These are phyloP conservation scores for Tenebrio molitor DNA, from an alignment of 1,140 invertebrate genomes.

Conservation along the genomic window DNA sequence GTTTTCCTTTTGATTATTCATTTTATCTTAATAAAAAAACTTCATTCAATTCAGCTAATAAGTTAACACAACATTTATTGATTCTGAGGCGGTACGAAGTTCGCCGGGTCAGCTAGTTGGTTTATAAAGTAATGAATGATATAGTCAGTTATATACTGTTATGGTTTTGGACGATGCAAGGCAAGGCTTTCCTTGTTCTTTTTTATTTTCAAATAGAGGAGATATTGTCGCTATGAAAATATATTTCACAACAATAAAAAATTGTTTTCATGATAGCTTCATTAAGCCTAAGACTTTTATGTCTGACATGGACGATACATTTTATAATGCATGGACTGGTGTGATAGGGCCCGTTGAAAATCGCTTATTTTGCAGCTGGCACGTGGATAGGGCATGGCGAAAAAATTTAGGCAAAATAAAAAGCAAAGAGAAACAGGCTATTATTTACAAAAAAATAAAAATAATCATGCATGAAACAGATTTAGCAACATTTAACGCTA, in stretches of 20 bases:
- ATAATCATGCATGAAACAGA: not conserved
- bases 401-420: constrained; percentile 52
- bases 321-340: constrained; percentile 47
- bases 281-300: constrained; percentile 48
- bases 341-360: constrained; percentile 43
- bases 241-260: constrained; percentile 50
- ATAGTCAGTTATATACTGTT: constrained; percentile 53
- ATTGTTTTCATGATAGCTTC: constrained; percentile 12
- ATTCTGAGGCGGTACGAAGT: too few species aligned
- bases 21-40: too few species aligned
- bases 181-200: constrained; percentile 52
- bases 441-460: constrained; percentile 50
- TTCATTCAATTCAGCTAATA: too few species aligned
- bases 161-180: constrained; percentile 53
- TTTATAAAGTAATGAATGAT: too few species aligned
- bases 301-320: constrained; percentile 45
- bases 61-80: too few species aligned
- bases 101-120: too few species aligned
- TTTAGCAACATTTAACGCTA: not conserved
- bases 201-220: constrained; percentile 54
- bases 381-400: constrained; percentile 51
- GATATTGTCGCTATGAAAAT: constrained; percentile 45
- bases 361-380: constrained; percentile 48
- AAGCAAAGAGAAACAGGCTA: constrained; percentile 36
- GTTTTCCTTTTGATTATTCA: too few species aligned